Percentiles rank a stretch among this genome's conserved stretches.
Evolutionary conservation across 2,113 vertebrate genomes (phyloP).

Genomic region (human (Homo sapiens)): DNA sequence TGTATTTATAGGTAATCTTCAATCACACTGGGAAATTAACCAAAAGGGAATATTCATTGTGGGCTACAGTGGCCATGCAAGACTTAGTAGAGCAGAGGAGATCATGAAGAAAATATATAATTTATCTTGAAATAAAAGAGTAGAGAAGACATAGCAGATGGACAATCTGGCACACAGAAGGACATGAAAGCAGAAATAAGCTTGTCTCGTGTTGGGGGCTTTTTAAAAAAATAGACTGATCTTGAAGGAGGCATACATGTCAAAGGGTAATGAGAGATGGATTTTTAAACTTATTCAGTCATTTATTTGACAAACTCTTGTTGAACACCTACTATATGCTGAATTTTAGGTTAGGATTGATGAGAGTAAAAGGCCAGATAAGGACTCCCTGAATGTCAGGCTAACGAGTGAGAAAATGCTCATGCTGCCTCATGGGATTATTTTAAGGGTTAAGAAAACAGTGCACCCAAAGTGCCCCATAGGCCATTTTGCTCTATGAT

Average conservation of each 20-base stretch:
- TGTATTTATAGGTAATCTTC: not conserved
- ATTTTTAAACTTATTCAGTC: not conserved
- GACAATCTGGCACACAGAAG: not conserved
- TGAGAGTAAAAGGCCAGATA: not conserved
- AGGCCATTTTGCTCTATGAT: not conserved
- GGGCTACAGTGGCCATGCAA: not conserved
- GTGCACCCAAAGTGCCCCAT: not conserved
- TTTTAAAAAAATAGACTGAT: not conserved
- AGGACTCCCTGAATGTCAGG: not conserved
- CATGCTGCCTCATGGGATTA: not conserved
- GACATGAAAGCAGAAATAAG: not conserved
- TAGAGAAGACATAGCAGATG: not conserved
- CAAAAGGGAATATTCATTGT: not conserved
- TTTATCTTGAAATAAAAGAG: not conserved
- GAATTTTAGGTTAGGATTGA: not conserved
- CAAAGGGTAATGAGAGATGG: not conserved
- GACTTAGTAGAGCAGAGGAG: not conserved
- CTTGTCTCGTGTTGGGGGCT: not conserved
- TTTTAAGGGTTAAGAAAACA: not conserved
- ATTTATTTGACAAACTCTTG: not conserved
- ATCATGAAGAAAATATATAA: not conserved
- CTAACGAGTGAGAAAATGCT: not conserved
- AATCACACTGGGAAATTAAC: not conserved
- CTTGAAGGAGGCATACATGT: not conserved
- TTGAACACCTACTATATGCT: not conserved